Evolutionary conservation across 2,797 vertebrate species (phyloP).

Genomic region (Characodon lateralis): DNA sequence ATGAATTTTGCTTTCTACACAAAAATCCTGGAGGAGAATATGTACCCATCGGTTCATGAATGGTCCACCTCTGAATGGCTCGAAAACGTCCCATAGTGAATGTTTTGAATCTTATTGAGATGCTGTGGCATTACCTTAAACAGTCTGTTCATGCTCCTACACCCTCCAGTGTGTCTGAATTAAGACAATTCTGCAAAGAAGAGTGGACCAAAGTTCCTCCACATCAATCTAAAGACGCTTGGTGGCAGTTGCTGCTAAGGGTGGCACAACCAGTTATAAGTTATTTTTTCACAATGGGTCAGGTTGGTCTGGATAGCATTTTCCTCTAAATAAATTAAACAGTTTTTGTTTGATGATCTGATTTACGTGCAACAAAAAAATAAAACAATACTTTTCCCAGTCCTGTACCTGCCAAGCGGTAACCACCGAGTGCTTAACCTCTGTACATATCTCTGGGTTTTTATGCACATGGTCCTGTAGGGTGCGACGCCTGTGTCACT

Average conservation of each 20-base stretch:
- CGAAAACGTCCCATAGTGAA: too few species aligned
- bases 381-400: not conserved
- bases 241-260: not conserved
- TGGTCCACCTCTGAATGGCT: too few species aligned
- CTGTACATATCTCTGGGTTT: constrained; percentile 9
- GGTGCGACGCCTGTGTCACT: constrained; percentile 92
- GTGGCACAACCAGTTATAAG: not conserved
- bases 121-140: too few species aligned
- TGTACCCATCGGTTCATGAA: too few species aligned
- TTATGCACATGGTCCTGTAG: constrained; percentile 67
- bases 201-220: not conserved
- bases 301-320: not conserved
- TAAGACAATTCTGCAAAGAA: not conserved
- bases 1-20: too few species aligned
- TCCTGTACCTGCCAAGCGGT: constrained; percentile 7
- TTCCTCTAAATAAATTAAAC: not conserved
- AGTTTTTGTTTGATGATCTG: not conserved
- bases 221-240: not conserved
- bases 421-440: not conserved
- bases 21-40: too few species aligned
- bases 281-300: not conserved
- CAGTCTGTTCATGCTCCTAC: not conserved
- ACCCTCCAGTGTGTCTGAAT: not conserved
- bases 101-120: too few species aligned
- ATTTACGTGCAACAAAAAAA: not conserved